Evolutionary conservation across 2,888 invertebrate species (phyloP), one percentile per base, ranked within the genome.

Genomic region (Tanypteryx hageni): DNA sequence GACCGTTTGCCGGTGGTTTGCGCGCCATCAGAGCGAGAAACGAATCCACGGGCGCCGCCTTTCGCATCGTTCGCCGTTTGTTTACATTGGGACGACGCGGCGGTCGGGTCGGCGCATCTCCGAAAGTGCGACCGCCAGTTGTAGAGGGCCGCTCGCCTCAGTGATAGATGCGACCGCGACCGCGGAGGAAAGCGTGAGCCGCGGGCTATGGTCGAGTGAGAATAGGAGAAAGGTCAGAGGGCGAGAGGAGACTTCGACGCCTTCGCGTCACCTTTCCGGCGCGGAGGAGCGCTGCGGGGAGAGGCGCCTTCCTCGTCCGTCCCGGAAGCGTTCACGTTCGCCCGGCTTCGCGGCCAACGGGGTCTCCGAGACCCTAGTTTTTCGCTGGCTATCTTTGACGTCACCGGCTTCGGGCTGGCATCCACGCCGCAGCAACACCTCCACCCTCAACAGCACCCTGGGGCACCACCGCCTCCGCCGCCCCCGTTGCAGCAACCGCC

Each of bases 221-320:
- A 27, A 76, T 3, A 44, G 27, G 76, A 18, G 76, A 5, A 85
- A 16, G 85, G 44, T 18, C 18, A 83, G 22, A 83, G n/a, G 31
- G 56, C 18, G 85, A 85, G 64, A n/a, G 64, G n/a, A 16, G 56
- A 57, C 83, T 83, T 27, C 44, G 44, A 83, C 83, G 83, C 44
- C 5, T 44, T 18, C 11, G 83, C 95, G 95, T 95, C 96, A 96
- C 95, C 95, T 93, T 93, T 94, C 94, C 94, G 94, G 94, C 93
- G 95, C 94, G 83, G 94, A 94, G 94, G 89, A 95, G 94, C 86
- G 93, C 94, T 93, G 94, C 92, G 93, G 93, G 81, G 92, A 93
- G 92, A 93, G 93, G 93, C 94, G 94, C 94, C 94, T 94, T 94
- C 44, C 76, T 16, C 85, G 7, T 3, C 27, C 56, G 57, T 22